These are phyloP conservation scores for Sebastiscus tertius DNA, from an alignment of 2,797 vertebrate genomes.

Conservation along the genomic window DNA sequence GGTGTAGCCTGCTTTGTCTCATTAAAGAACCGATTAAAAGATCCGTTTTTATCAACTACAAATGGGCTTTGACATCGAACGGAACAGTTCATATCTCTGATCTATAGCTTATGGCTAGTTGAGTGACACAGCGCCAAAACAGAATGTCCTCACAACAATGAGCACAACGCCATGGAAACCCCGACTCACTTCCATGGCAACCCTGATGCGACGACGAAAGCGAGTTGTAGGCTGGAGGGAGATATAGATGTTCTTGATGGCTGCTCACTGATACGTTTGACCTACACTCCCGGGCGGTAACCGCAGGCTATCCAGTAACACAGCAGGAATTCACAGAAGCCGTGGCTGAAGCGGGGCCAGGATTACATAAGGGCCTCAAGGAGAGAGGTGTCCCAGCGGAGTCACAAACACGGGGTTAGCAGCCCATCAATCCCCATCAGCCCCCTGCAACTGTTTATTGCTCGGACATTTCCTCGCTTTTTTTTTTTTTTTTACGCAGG, in stretches of 20 bases:
- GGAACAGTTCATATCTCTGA: constrained; percentile 27
- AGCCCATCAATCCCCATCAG: constrained; percentile 48
- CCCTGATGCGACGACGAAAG: constrained; percentile 48
- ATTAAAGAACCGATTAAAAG: constrained; percentile 80
- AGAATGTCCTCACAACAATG: constrained; percentile 49
- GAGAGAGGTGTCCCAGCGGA: constrained; percentile 45
- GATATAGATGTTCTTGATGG: constrained; percentile 69
- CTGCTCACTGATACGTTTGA: constrained; percentile 80
- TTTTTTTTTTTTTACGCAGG: not conserved
- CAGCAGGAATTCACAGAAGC: constrained; percentile 70
- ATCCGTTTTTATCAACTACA: constrained; percentile 77
- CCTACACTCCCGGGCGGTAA: constrained; percentile 70
- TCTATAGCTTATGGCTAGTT: constrained; percentile 16
- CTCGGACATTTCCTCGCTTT: constrained; percentile 18
- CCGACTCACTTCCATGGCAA: constrained; percentile 60
- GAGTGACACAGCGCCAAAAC: constrained; percentile 19
- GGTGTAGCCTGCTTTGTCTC: constrained; percentile 86
- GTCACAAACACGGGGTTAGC: constrained; percentile 50
- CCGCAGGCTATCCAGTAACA: constrained; percentile 65
- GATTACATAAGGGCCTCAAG: constrained; percentile 56
- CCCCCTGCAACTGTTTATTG: constrained; percentile 36
- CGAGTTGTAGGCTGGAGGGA: constrained; percentile 29
- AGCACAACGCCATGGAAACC: constrained; percentile 55
- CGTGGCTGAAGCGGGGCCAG: constrained; percentile 40
- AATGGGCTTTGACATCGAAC: constrained; percentile 35